Conservation (phyloP, 2,888 invertebrate genomes). For the Phasia obesa region DNA sequence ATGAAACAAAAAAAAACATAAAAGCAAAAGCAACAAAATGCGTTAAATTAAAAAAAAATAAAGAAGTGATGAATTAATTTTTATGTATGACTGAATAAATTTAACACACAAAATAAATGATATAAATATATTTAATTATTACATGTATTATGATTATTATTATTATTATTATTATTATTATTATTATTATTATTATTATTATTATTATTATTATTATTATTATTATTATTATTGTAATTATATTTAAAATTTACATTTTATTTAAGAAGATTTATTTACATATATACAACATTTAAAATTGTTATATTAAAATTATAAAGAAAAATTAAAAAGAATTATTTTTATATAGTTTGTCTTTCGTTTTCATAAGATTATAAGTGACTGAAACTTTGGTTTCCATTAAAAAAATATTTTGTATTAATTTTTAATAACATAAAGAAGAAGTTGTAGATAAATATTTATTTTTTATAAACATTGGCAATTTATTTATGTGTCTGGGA, state of each 20-base stretch:
- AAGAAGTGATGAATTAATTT: conserved; percentile 69
- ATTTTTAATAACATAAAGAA: not conserved
- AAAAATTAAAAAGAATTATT: not conserved
- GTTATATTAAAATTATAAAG: not conserved
- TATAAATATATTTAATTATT: conserved; percentile 51
- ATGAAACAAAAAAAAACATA: conserved; percentile 42
- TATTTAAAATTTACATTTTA: conserved; percentile 39
- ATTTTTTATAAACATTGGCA: conserved; percentile 29
- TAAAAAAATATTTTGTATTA: not conserved
- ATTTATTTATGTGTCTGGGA: conserved; percentile 5
- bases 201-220: not conserved
- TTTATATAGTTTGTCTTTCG: not conserved
- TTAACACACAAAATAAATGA: conserved; percentile 66
- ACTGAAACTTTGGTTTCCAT: conserved; percentile 12
- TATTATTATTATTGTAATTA: conserved; percentile 1
- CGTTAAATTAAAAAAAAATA: conserved; percentile 45
- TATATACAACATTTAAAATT: conserved; percentile 11
- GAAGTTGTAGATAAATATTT: conserved; percentile 27
- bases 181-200: conserved; percentile 1
- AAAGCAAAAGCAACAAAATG: conserved; percentile 36
- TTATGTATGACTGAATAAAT: conserved; percentile 71
- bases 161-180: not conserved
- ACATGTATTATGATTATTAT: conserved; percentile 31
- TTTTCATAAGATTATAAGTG: not conserved
- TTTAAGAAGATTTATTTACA: conserved; percentile 36